These are phyloP conservation scores for Orchestes rusci DNA, from an alignment of 2,888 invertebrate genomes.

Conservation along the genomic window DNA sequence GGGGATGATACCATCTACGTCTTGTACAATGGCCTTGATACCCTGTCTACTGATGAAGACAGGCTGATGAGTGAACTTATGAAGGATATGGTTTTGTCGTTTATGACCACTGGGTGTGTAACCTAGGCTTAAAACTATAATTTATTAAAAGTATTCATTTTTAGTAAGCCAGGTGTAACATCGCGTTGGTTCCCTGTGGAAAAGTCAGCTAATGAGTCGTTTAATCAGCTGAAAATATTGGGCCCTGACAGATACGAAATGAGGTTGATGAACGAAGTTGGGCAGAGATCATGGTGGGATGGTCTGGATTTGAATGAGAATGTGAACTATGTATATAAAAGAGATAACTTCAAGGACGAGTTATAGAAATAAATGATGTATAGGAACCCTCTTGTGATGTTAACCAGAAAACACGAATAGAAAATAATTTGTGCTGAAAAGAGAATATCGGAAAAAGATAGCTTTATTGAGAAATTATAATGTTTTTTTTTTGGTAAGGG, in stretches of 20 bases:
- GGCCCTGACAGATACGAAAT: constrained; percentile 8
- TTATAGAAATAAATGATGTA: too few relatives aligned
- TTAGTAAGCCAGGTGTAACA: constrained; percentile 11
- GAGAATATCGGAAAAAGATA: too few relatives aligned
- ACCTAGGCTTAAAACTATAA: not conserved
- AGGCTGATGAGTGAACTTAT: constrained; percentile 47
- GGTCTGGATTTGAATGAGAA: constrained; percentile 16
- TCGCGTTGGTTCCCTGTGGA: constrained; percentile 10
- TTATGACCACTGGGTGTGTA: constrained; percentile 11
- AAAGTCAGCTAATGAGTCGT: constrained; percentile 1
- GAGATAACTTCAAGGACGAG: too few relatives aligned
- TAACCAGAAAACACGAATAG: too few relatives aligned
- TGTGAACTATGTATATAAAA: too few relatives aligned
- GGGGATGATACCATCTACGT: constrained; percentile 54
- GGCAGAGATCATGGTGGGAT: constrained; percentile 16
- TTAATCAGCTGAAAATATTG: constrained; percentile 10
- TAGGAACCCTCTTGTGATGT: too few relatives aligned
- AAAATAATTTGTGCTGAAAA: too few relatives aligned
- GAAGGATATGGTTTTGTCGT: constrained; percentile 43
- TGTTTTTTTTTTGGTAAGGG: too few relatives aligned
- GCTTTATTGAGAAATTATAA: too few relatives aligned
- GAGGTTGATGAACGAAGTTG: constrained; percentile 9
- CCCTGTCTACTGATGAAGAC: constrained; percentile 44
- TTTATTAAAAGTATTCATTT: constrained; percentile 2
- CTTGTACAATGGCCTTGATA: constrained; percentile 38